Conservation (phyloP, 2,113 vertebrate species). For the Tupaia tana region DNA sequence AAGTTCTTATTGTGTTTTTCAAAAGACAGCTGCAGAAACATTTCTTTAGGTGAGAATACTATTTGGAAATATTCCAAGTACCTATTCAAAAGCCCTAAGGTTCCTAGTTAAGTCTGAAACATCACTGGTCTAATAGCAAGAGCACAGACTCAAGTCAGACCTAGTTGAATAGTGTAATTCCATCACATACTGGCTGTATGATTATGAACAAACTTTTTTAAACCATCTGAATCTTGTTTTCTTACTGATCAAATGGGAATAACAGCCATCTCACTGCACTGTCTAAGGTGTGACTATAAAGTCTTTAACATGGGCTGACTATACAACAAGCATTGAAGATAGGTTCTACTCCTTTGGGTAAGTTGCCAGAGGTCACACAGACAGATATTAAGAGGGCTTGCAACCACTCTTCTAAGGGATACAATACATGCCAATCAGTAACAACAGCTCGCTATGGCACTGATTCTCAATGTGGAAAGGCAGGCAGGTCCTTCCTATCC, state of each 20-base stretch:
- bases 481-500: not conserved
- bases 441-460: not conserved
- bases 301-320: not conserved
- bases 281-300: not conserved
- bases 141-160: not conserved
- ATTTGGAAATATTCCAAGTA: not conserved
- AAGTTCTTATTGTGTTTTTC: not conserved
- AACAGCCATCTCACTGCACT: not conserved
- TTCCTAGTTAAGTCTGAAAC: not conserved
- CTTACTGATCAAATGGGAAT: not conserved
- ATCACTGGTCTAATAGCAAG: constrained; percentile 15
- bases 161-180: not conserved
- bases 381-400: not conserved
- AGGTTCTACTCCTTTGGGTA: not conserved
- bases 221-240: constrained; percentile 23
- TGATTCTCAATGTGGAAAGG: constrained; percentile 5
- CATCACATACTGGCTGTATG: not conserved
- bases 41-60: constrained; percentile 37
- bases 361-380: not conserved
- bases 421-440: not conserved
- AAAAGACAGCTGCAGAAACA: not conserved
- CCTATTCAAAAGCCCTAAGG: constrained; percentile 8
- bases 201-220: constrained; percentile 14
- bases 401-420: constrained; percentile 17
- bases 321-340: not conserved